Percentiles rank a stretch among this genome's conserved stretches.
These are phyloP conservation scores for Trichoplusia ni DNA, from an alignment of 1,140 invertebrate species.

Conservation along the genomic window DNA sequence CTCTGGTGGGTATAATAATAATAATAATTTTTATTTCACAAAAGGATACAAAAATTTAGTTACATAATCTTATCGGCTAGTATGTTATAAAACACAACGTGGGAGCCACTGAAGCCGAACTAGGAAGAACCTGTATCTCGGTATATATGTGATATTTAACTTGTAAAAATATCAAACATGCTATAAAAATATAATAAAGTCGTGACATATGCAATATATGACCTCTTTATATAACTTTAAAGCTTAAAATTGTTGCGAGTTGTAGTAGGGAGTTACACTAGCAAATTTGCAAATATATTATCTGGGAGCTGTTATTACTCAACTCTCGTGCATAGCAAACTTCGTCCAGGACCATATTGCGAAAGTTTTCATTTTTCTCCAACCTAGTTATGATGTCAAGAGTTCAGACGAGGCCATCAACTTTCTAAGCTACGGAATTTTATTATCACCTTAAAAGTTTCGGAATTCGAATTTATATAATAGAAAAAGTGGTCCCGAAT, in stretches of 20 bases:
- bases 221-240: constrained; percentile 35
- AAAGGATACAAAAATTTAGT: no score
- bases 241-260: constrained; percentile 32
- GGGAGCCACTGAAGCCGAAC: no score
- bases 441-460: constrained; percentile 50
- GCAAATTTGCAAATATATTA: constrained; percentile 49
- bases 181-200: no score
- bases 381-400: constrained; percentile 61
- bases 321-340: constrained; percentile 53
- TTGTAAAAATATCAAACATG: background rate
- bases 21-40: no score
- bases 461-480: constrained; percentile 44
- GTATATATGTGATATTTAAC: no score
- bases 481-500: constrained; percentile 37
- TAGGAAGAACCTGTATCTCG: no score
- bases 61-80: no score
- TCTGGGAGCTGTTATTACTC: constrained; percentile 46
- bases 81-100: no score
- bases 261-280: constrained; percentile 32
- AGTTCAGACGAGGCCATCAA: constrained; percentile 38
- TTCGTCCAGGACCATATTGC: constrained; percentile 52
- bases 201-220: background rate
- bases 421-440: constrained; percentile 43
- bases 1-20: no score
- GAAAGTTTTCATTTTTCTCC: constrained; percentile 66